Base-by-base conservation (phyloP, 53 echinoderm and acorn worm species). In the Holothuria scabra region DNA sequence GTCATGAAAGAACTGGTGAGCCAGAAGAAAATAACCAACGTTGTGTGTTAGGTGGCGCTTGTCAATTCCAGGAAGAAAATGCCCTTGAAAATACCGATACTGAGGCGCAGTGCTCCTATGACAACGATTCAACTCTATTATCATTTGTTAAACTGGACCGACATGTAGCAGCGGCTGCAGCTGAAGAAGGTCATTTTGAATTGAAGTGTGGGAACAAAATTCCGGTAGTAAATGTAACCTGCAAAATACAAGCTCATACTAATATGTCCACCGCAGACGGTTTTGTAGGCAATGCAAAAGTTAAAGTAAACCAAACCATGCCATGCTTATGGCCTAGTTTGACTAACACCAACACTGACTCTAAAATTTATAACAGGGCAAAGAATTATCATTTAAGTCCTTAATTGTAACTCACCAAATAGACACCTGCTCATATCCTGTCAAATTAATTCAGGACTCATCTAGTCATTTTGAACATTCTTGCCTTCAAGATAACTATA, bases 181-280 rank as follows among this genome's bases (percentile, higher is more conserved):
- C n/a, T n/a, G n/a, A n/a, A n/a, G n/a, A 55, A 23, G 56, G 29
- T 23, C 24, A 56, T 24, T 55, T 76, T 8, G 76, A 76, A 52
- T 12, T 55, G 10, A 55, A 55, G 18, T 76, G 69, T 68, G 69
- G 69, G 9, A 13, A 68, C 18, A 68, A 5, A 68, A 30, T 68
- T 1, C 69, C 69, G 3, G 6, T 55, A 38, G 46, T 76, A 26
- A 76, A 24, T 25, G 76, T 30, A 28, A 11, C 29, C 18, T 55
- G 57, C 56, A 55, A 76, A 55, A 23, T 44, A 5, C 35, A 35
- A 35, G n/a, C 20, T 8, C 10, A 60, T 13, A 23, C 61, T 11
- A 38, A 60, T 35, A 81, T 85, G 66, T 76, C 60, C 8, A 46
- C 74, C 8, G 60, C 62, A 24, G 61, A 28, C 0, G 75, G 85